Percentiles rank a stretch among this genome's conserved stretches.
Evolutionary conservation across 2,888 invertebrate species (phyloP).

Genomic region (Periphyllus acericola): DNA sequence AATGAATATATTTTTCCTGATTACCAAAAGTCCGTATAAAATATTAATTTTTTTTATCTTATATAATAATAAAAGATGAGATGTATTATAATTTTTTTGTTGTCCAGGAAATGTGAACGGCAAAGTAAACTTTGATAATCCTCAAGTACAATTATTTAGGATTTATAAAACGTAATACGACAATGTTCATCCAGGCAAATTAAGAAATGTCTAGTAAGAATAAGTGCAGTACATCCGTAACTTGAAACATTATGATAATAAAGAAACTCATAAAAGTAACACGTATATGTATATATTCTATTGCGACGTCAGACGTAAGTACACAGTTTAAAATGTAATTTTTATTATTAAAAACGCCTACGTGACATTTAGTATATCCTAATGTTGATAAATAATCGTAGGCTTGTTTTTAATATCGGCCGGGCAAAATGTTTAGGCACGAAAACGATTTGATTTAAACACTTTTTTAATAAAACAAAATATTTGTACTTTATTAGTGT

Average conservation of each 20-base stretch:
- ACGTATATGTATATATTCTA: no score
- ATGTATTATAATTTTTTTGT: background rate
- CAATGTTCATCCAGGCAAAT: constrained; percentile 3
- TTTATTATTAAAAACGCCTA: no score
- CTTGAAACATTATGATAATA: background rate
- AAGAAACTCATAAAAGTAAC: background rate
- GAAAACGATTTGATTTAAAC: no score
- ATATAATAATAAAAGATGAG: background rate
- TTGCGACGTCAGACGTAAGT: background rate
- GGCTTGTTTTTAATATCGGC: no score
- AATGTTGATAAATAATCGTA: no score
- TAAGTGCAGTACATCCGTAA: background rate
- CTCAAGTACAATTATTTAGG: background rate
- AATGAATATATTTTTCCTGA: background rate
- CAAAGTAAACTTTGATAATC: background rate
- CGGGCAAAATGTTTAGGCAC: no score
- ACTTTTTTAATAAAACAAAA: no score
- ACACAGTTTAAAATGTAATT: no score
- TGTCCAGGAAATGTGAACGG: background rate
- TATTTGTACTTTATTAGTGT: no score
- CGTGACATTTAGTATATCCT: no score
- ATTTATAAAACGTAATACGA: constrained; percentile 15
- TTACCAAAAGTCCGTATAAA: background rate
- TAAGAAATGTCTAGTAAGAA: background rate
- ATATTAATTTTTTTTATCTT: background rate